Evolutionary conservation across 2,797 vertebrate species (phyloP).

Genomic region (Borostomias antarcticus): DNA sequence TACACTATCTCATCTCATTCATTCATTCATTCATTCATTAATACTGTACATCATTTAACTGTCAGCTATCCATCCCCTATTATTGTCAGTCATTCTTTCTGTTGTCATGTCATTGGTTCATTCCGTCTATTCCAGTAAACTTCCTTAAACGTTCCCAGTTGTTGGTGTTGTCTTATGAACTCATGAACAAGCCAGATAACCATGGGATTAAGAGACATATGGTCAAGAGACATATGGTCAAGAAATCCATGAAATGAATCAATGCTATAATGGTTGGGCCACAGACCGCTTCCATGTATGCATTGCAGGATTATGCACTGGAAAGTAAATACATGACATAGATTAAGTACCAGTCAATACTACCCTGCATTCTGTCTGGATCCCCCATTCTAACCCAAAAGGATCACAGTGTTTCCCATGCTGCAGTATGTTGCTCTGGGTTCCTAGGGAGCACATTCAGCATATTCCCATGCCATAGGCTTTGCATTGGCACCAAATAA

Average conservation of each 20-base stretch:
- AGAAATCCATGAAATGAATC: background rate
- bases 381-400: background rate
- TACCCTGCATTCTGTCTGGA: background rate
- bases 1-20: no score
- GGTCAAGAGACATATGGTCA: no score
- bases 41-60: no score
- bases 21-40: no score
- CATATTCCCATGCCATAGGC: background rate
- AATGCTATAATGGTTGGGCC: background rate
- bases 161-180: no score
- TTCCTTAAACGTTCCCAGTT: no score
- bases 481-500: constrained; percentile 4
- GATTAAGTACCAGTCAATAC: background rate
- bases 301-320: background rate
- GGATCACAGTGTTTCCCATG: background rate
- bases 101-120: no score
- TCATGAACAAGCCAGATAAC: no score
- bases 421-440: background rate
- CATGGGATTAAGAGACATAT: no score
- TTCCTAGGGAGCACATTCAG: background rate
- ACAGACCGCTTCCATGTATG: background rate
- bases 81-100: no score
- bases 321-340: background rate
- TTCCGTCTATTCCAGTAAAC: no score
- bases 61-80: no score